These are phyloP conservation scores for Nysson spinosus DNA, from an alignment of 2,888 invertebrate species.

Conservation along the genomic window DNA sequence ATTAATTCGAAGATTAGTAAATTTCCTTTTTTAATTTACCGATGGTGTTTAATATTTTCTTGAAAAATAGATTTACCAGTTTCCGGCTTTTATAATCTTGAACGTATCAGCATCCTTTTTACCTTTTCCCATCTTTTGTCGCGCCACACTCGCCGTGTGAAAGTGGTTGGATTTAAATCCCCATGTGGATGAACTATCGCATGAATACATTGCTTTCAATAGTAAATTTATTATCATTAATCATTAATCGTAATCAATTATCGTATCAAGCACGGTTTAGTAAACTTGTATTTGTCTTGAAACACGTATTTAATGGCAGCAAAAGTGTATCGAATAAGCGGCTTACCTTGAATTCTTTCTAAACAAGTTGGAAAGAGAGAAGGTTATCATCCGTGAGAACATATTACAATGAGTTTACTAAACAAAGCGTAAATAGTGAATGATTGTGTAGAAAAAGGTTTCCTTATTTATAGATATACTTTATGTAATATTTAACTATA, in stretches of 20 bases:
- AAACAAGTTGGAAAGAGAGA: slow-evolving; percentile 8
- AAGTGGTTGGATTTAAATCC: slow-evolving; percentile 5
- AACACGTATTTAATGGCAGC: neutral
- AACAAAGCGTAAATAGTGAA: no score
- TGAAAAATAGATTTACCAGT: slow-evolving; percentile 16
- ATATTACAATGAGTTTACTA: slow-evolving; percentile 1
- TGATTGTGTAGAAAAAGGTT: no score
- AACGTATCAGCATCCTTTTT: neutral
- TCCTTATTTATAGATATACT: no score
- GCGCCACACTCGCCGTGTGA: neutral
- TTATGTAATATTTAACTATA: no score
- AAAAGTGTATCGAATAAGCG: slow-evolving; percentile 8
- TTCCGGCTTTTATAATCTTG: slow-evolving; percentile 18
- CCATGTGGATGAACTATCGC: no score
- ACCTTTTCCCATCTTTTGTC: slow-evolving; percentile 8
- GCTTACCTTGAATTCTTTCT: slow-evolving; percentile 24
- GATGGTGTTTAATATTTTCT: neutral
- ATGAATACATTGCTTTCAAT: no score
- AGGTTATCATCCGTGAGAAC: slow-evolving; percentile 25
- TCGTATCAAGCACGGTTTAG: no score
- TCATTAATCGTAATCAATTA: no score
- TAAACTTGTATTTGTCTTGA: no score
- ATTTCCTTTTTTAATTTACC: no score
- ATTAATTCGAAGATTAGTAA: no score
- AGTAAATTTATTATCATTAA: no score